Evolutionary conservation across 2,888 invertebrate species (phyloP), one percentile per base, ranked within the genome.

Genomic region (Helleia helle): DNA sequence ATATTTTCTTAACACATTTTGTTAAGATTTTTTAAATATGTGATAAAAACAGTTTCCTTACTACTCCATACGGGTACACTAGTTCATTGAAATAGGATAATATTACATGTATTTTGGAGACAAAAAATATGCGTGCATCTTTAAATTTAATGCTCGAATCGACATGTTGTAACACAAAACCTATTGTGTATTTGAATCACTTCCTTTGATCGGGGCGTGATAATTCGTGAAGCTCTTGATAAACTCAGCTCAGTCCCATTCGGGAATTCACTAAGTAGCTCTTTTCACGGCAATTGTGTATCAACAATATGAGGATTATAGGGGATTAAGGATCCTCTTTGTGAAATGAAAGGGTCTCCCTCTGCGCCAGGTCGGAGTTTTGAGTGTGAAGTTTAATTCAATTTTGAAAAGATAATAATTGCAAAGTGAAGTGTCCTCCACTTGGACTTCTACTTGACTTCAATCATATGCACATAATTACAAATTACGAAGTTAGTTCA

Each of bases 231-330:
- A 52, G 53, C 17, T 31, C 48, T 49, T 38, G 54, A 56, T 52
- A 52, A 52, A 53, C 62, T 67, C 62, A 47, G 43, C 38, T 18
- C 29, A 59, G 58, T 54, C 52, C 58, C 50, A 54, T 61, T 54
- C 50, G 53, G 51, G 52, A 53, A 54, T 52, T 51, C 56, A 56
- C 65, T 71, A 69, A 74, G 73, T 73, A 71, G 71, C 73, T 70
- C 74, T 75, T 74, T 75, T 76, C 76, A 74, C 74, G 74, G 71
- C 77, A 75, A 76, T 77, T 77, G 77, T 76, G 68, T 65, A 51
- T 58, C 56, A 51, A 74, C 74, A 76, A 76, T 74, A 65, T 62
- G 48, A 49, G 72, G 77, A 71, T 76, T 74, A 74, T 59, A 58
- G 45, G 56, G 65, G 72, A 70, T 75, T 74, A 73, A 52, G 63